Conservation (phyloP, 2,888 invertebrate genomes). For the Pinctada fucata region DNA sequence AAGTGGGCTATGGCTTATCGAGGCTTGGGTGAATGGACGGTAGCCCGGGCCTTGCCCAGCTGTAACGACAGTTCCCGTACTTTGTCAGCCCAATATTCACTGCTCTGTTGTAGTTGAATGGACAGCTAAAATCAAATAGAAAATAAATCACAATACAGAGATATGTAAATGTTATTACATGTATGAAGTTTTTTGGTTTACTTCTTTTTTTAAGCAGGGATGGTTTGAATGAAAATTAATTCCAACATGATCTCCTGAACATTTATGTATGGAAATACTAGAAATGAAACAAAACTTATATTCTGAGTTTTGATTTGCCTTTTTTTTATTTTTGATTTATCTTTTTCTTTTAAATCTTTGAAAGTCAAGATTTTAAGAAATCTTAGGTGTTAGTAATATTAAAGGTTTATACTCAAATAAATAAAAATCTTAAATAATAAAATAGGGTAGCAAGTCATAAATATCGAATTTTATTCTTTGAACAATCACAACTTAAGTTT, state of each 20-base stretch:
- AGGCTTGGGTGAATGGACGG: slow-evolving; percentile 29
- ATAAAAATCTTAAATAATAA: neutral
- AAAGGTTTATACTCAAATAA: neutral
- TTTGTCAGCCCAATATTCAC: slow-evolving; percentile 76
- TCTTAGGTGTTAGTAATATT: too few species aligned
- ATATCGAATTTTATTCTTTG: too few species aligned
- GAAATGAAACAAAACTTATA: too few species aligned
- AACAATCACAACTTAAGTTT: too few species aligned
- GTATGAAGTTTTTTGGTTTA: neutral
- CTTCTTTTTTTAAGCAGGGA: neutral
- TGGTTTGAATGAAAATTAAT: too few species aligned
- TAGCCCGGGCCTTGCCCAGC: slow-evolving; percentile 50
- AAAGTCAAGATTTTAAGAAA: too few species aligned
- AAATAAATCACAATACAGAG: slow-evolving; percentile 6
- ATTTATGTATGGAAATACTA: too few species aligned
- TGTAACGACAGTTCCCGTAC: slow-evolving; percentile 67
- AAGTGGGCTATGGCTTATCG: slow-evolving; percentile 1
- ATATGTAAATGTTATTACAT: neutral
- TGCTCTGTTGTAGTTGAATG: slow-evolving; percentile 74
- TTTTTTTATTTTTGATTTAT: too few species aligned
- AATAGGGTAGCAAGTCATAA: neutral
- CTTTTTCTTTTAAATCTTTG: too few species aligned
- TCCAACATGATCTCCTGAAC: too few species aligned
- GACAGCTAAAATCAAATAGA: slow-evolving; percentile 67
- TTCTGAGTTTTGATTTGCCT: too few species aligned